Evolutionary conservation across 2,888 invertebrate genomes (phyloP), one percentile per base, ranked within the genome.

Genomic region (Phlogophora meticulosa): DNA sequence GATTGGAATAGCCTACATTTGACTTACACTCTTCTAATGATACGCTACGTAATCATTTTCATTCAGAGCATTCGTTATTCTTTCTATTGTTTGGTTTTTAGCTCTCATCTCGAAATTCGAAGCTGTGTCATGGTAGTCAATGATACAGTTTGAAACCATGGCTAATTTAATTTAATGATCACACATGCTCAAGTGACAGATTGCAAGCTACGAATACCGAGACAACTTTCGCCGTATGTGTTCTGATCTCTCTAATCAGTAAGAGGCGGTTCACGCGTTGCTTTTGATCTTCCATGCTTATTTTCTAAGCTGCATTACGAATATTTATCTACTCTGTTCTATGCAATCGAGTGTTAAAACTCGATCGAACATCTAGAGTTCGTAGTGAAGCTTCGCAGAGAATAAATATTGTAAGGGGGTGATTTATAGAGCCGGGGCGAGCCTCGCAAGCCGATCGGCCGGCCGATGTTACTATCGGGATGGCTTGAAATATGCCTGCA

Each of bases 321-420:
- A 77, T 73, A 76, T 76, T 80, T 72, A 76, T 64, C 61, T 67
- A 32, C 51, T 57, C 32, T 69, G 78, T 80, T 64, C 49, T 51
- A 52, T 63, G 24, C 63, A 64, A 77, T 80, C 76, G 78, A 81
- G 80, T 80, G 78, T 77, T 72, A 80, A 76, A 86, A 85, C 85
- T 85, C 82, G 85, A 85, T 77, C 75, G 78, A 76, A 88, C 70
- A 87, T 81, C 82, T 84, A 84, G 74, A 82, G 85, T 83, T 85
- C 88, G 81, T 93, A 91, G 94, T 94, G 89, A 86, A 87, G 90
- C 84, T 88, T 85, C 80, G 72, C 88, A 84, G 89, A 92, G 92
- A 94, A 95, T 95, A 95, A 95, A 95, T 95, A 95, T 94, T 94
- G 95, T 92, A 93, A 92, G 90, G 91, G 90, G 92, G 90, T 94